Evolutionary conservation across 2,888 invertebrate genomes (phyloP), one percentile per base, ranked within the genome.

Genomic region (Amphipyra berbera): DNA sequence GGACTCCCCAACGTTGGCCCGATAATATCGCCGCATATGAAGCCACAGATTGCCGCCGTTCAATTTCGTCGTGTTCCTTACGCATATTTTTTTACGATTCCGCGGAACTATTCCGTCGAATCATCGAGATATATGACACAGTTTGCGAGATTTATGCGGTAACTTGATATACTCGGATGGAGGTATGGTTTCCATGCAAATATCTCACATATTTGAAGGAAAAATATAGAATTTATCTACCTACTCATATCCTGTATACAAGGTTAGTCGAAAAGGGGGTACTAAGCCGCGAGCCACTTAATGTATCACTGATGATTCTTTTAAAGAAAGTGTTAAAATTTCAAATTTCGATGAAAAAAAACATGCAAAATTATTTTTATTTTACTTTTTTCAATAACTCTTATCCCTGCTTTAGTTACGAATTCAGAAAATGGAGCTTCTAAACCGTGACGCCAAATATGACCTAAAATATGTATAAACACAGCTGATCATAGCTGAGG

Each of bases 1-100:
- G 78, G 65, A 66, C 73, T 66, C 73, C 65, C 73, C 64, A 54
- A 68, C 72, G 70, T 73, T 75, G 63, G 48, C 59, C 65, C 67
- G 79, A 83, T 84, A 82, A 78, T 82, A 82, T 82, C 77, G 52
- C 60, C 49, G 63, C 61, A 65, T 64, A 60, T 72, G 62, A 55
- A 64, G 49, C 68, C 69, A 65, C 76, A 76, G 76, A 77, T 79
- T 79, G 77, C 67, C 42, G 44, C 45, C 47, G 68, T 79, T 76
- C 73, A 78, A 79, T 79, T 68, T 69, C 61, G 55, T 61, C 62
- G 56, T 71, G 61, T 66, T 66, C 56, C 65, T 63, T 65, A 66
- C 65, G 56, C 46, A 63, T 68, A 74, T 71, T 79, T 77, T n/a
- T 77, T 67, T 73, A 68, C 64, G 69, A 65, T 64, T 59, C 46